Conservation (phyloP, 2,888 invertebrate genomes). For the Noctuana brunneofusca region DNA sequence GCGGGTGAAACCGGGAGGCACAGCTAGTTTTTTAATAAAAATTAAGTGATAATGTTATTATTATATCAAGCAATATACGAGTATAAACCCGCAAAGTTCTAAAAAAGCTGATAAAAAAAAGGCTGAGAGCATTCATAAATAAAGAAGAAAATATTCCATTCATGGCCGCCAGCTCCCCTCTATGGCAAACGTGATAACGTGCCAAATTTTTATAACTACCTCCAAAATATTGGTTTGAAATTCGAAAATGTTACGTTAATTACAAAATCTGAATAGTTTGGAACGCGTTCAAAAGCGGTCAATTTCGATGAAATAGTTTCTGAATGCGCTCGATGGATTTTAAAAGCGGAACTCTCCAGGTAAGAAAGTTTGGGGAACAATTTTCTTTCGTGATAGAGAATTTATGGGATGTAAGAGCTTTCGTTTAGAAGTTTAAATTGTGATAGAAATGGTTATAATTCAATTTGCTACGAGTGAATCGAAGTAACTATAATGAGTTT, state of each 20-base stretch:
- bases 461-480: conserved; percentile 42
- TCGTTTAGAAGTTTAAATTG: conserved; percentile 13
- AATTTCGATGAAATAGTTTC: conserved; percentile 54
- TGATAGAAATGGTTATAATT: conserved; percentile 15
- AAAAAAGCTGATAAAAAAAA: too few relatives aligned
- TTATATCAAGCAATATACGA: too few relatives aligned
- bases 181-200: conserved; percentile 25
- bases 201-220: conserved; percentile 32
- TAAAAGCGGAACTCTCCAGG: conserved; percentile 16
- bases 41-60: too few relatives aligned
- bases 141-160: conserved; percentile 8
- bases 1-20: too few relatives aligned
- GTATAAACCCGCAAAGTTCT: too few relatives aligned
- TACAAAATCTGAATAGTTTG: conserved; percentile 55
- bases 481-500: conserved; percentile 1
- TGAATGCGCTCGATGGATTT: conserved; percentile 40
- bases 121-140: not conserved
- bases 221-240: conserved; percentile 40
- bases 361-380: conserved; percentile 31
- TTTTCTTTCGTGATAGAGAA: conserved; percentile 25
- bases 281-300: conserved; percentile 59
- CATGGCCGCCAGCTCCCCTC: conserved; percentile 5
- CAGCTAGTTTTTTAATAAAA: too few relatives aligned
- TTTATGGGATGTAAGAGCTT: conserved; percentile 26
- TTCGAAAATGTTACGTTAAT: conserved; percentile 55